Conservation (phyloP, 2,888 invertebrate species). For the Leptopilina drosophilae region DNA sequence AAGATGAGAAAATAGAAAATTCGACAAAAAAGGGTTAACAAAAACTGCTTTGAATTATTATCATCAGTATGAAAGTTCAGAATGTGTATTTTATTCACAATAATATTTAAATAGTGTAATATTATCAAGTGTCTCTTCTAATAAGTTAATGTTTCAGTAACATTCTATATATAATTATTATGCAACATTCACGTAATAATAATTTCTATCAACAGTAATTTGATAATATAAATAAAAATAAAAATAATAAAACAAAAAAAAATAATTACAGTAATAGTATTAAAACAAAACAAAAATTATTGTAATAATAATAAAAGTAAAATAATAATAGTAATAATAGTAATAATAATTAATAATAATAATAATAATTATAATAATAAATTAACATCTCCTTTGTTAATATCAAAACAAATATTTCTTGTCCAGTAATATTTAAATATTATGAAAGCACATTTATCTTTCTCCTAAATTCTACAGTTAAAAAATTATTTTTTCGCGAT, state of each 20-base stretch:
- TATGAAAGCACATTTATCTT: conserved; percentile 32
- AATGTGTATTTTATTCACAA: conserved; percentile 22
- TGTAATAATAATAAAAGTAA: too few relatives aligned
- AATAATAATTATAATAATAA: background rate
- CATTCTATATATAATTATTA: background rate
- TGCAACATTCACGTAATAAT: conserved; percentile 33
- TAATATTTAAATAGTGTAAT: conserved; percentile 9
- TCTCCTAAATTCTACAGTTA: conserved; percentile 14
- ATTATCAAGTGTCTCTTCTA: conserved; percentile 1
- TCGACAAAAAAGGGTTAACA: conserved; percentile 36
- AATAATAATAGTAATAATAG: too few relatives aligned
- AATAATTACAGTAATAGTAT: too few relatives aligned
- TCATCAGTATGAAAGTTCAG: conserved; percentile 38
- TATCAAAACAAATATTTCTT: background rate
- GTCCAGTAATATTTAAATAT: background rate
- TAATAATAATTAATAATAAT: background rate
- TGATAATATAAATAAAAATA: background rate
- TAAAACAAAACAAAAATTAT: too few relatives aligned
- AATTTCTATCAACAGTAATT: conserved; percentile 21
- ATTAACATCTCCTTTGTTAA: conserved; percentile 1
- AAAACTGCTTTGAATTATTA: conserved; percentile 14
- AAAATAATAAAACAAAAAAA: too few relatives aligned
- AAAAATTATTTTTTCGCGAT: background rate
- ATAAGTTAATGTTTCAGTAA: conserved; percentile 31
- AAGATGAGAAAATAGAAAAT: background rate